Conservation (phyloP, 2,797 vertebrate genomes). For the Stomatorhinus walkeri region DNA sequence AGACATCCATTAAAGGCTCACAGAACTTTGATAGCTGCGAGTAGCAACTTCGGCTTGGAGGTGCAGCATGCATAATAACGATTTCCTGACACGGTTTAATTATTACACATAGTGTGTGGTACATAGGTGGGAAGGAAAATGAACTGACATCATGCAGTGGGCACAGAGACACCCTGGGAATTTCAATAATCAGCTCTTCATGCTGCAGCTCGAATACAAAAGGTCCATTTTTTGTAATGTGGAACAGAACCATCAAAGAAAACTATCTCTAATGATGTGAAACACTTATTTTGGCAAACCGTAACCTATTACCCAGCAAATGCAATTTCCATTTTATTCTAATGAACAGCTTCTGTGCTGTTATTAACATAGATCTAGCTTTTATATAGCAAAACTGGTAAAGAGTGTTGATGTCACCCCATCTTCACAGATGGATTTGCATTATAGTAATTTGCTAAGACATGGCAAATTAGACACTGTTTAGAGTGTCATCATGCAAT, state of each 20-base stretch:
- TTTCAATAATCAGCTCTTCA: background rate
- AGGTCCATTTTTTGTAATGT: background rate
- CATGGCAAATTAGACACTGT: background rate
- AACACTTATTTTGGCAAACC: background rate
- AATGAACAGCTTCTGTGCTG: background rate
- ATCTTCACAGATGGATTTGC: background rate
- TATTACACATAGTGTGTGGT: slow-evolving; percentile 1
- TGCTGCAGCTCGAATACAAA: background rate
- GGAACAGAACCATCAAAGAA: background rate
- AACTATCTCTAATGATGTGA: background rate
- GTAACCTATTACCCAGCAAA: background rate
- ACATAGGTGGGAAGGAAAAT: background rate
- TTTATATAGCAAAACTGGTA: background rate
- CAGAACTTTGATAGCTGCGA: background rate
- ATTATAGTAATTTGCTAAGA: background rate
- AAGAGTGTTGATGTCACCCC: background rate
- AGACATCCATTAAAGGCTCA: background rate
- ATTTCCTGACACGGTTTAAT: background rate
- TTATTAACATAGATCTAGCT: background rate
- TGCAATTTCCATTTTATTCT: slow-evolving; percentile 1
- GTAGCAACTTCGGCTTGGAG: background rate
- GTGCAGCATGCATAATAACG: background rate
- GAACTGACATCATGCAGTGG: background rate
- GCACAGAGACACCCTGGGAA: background rate
- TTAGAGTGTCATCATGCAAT: background rate